Conservation (phyloP, 1,140 invertebrate species). For the Bombus haemorrhoidalis region DNA sequence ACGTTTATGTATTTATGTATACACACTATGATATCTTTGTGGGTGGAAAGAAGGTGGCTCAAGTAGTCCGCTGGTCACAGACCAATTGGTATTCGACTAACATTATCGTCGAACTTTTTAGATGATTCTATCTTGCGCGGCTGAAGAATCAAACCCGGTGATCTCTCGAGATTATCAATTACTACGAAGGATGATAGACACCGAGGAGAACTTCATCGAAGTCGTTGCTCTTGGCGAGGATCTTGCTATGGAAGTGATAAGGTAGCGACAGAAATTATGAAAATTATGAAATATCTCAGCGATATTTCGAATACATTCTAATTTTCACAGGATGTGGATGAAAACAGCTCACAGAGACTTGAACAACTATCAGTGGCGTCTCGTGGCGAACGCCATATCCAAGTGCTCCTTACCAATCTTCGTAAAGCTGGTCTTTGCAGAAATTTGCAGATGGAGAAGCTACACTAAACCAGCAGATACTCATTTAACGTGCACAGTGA, state of each 20-base stretch:
- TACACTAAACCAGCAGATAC: constrained; percentile 97
- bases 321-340: constrained; percentile 92
- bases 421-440: constrained; percentile 98
- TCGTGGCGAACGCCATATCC: constrained; percentile 96
- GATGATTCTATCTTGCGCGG: constrained; percentile 95
- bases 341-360: constrained; percentile 93
- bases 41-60: no score
- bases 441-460: constrained; percentile 98
- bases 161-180: constrained; percentile 94
- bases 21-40: no score
- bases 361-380: constrained; percentile 96
- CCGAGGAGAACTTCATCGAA: constrained; percentile 95
- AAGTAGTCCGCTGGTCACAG: no score
- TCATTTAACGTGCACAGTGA: constrained; percentile 95
- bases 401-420: constrained; percentile 98
- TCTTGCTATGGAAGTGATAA: constrained; percentile 95
- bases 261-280: constrained; percentile 79
- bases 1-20: background rate
- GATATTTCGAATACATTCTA: background rate
- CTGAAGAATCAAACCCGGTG: constrained; percentile 92
- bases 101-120: constrained; percentile 75
- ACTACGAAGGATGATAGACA: constrained; percentile 94
- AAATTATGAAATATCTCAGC: no score
- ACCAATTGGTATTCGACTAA: background rate
- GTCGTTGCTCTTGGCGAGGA: constrained; percentile 95